Conservation (phyloP, 92 coral and sea anemone species). For the Muricea muricata region DNA sequence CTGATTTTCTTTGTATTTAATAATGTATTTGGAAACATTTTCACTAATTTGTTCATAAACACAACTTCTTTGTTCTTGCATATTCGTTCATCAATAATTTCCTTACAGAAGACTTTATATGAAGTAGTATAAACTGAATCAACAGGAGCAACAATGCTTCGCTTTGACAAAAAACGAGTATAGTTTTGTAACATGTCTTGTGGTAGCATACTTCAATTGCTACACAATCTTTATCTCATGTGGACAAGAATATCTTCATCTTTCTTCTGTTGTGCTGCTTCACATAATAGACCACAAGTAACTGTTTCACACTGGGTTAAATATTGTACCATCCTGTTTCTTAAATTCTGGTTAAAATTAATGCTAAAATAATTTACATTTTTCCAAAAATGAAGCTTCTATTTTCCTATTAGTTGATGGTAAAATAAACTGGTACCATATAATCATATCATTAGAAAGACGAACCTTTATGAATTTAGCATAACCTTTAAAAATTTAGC, state of each 20-base stretch:
- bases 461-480: slow-evolving; percentile 15
- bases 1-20: slow-evolving; percentile 10
- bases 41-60: slow-evolving; percentile 25
- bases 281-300: slow-evolving; percentile 44
- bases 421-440: too few relatives aligned
- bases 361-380: not conserved
- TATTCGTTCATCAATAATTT: slow-evolving; percentile 22
- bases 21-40: slow-evolving; percentile 21
- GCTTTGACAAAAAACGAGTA: slow-evolving; percentile 34
- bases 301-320: slow-evolving; percentile 61
- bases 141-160: not conserved
- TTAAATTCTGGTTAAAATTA: slow-evolving; percentile 26
- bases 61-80: slow-evolving; percentile 28
- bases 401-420: too few relatives aligned
- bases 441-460: not conserved
- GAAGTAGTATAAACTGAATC: slow-evolving; percentile 10
- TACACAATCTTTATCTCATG: slow-evolving; percentile 16
- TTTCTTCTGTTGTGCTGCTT: slow-evolving; percentile 49
- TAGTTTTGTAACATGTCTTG: slow-evolving; percentile 27
- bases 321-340: slow-evolving; percentile 24
- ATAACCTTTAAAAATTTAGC: not conserved
- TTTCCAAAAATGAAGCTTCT: slow-evolving; percentile 19
- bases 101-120: slow-evolving; percentile 29
- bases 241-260: slow-evolving; percentile 45
- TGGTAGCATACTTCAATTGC: slow-evolving; percentile 36